Conservation (phyloP, 1,140 invertebrate genomes). For the Octopus bimaculoides region DNA sequence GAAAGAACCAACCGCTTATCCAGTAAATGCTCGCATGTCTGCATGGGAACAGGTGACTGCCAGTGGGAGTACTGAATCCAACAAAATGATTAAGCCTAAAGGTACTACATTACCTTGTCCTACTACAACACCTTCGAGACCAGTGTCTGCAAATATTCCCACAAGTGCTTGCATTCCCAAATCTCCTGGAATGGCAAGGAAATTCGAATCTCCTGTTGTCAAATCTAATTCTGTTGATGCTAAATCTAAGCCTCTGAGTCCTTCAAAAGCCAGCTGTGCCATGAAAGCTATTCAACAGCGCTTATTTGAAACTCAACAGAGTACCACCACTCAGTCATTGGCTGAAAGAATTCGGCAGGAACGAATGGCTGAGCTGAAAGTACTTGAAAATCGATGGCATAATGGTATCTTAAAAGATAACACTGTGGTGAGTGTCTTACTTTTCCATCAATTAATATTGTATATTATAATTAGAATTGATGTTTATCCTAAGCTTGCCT, state of each 20-base stretch:
- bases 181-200: neutral
- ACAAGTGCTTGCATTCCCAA: conserved; percentile 9
- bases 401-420: conserved; percentile 51
- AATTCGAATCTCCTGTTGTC: neutral
- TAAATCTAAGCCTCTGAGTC: conserved; percentile 19
- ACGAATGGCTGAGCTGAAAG: conserved; percentile 49
- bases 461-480: no score
- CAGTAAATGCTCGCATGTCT: conserved; percentile 47
- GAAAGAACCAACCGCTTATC: conserved; percentile 47
- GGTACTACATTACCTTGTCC: neutral
- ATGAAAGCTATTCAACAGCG: conserved; percentile 48
- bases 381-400: conserved; percentile 50
- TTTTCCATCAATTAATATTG: no score
- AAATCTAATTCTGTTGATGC: neutral
- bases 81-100: conserved; percentile 2
- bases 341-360: conserved; percentile 43
- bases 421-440: neutral
- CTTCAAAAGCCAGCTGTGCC: conserved; percentile 38
- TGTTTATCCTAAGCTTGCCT: no score
- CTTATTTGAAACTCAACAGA: conserved; percentile 38
- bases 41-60: conserved; percentile 40
- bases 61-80: neutral
- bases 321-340: conserved; percentile 32
- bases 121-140: neutral
- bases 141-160: neutral